A percentile compares a stretch with the other conserved stretches of the same genome.
These are phyloP conservation scores for Mycalesis mineus DNA, from an alignment of 2,888 invertebrate genomes.

Conservation along the genomic window DNA sequence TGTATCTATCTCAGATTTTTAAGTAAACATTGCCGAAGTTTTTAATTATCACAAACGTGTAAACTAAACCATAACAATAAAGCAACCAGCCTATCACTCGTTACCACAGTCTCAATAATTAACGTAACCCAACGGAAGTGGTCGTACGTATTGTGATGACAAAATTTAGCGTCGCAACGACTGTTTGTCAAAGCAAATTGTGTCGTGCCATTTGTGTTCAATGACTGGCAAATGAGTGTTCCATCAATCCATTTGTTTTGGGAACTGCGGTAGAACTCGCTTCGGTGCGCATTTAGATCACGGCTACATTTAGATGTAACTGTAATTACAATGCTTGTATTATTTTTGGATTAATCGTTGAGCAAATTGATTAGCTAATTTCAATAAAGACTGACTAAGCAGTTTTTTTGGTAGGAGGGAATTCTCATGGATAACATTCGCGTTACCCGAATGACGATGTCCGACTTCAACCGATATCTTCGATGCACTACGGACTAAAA, in stretches of 20 bases:
- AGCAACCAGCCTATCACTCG: not conserved
- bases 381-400: too few species aligned
- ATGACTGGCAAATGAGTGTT: conserved; percentile 24
- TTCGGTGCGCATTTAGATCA: conserved; percentile 16
- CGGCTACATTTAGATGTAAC: conserved; percentile 4
- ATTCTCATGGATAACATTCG: too few species aligned
- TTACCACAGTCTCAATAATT: conserved; percentile 2
- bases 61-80: not conserved
- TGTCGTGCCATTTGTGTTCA: conserved; percentile 23
- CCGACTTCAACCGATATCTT: too few species aligned
- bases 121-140: conserved; percentile 15
- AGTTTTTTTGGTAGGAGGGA: too few species aligned
- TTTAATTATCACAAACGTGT: conserved; percentile 2
- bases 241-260: conserved; percentile 20
- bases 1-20: too few species aligned
- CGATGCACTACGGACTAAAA: too few species aligned
- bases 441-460: too few species aligned
- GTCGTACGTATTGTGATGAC: conserved; percentile 13
- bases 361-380: not conserved
- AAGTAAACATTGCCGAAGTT: too few species aligned
- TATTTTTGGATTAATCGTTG: not conserved
- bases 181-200: conserved; percentile 16
- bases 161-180: conserved; percentile 18
- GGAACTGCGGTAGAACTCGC: conserved; percentile 14
- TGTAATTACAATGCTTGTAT: not conserved